Evolutionary conservation across 2,888 invertebrate genomes (phyloP).

Genomic region (Aradus depressus): DNA sequence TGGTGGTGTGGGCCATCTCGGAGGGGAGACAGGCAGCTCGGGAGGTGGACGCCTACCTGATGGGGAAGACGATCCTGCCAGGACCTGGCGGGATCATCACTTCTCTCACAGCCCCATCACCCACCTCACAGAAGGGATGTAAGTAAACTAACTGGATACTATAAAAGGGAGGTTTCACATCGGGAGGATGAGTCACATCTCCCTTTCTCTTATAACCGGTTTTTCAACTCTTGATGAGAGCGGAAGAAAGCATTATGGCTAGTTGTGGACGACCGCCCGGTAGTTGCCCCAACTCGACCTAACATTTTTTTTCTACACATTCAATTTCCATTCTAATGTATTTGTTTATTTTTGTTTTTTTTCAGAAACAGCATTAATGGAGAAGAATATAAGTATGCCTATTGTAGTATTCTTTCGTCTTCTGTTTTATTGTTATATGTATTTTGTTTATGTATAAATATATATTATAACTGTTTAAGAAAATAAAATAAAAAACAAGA

Average conservation of each 20-base stretch:
- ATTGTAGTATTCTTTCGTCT: background rate
- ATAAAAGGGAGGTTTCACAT: background rate
- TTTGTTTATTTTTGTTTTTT: background rate
- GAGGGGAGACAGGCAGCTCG: slow-evolving; percentile 97
- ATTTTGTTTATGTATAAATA: no score
- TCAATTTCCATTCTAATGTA: background rate
- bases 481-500: no score
- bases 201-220: background rate
- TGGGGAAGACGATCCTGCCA: slow-evolving; percentile 70
- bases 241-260: no score
- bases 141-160: background rate
- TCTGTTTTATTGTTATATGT: background rate
- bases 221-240: no score
- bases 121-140: no score
- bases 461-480: no score
- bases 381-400: no score
- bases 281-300: background rate
- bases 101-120: slow-evolving; percentile 19
- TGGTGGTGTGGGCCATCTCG: slow-evolving; percentile 97
- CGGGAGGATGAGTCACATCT: background rate
- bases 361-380: background rate
- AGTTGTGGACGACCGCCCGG: no score
- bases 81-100: slow-evolving; percentile 81
- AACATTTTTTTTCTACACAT: background rate
- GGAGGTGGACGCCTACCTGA: slow-evolving; percentile 77